Percentiles rank a stretch among this genome's conserved stretches.
phyloP scores from a whole-genome alignment of 92 coral and sea anemone species.

The Siderastrea siderea region DNA sequence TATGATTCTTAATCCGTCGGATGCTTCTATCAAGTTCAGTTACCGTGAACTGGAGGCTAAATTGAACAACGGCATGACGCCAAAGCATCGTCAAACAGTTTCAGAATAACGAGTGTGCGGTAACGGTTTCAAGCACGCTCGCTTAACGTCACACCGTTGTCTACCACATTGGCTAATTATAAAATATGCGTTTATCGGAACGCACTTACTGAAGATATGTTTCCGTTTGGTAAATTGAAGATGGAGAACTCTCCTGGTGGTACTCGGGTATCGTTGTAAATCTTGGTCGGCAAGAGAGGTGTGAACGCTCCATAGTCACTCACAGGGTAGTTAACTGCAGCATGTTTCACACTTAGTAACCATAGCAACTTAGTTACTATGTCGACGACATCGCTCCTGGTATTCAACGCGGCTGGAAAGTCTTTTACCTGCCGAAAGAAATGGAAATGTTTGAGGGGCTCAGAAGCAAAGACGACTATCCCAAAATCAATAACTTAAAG shows the following conservation, averaged over 20 bases:
- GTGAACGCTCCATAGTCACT: slow-evolving; percentile 89
- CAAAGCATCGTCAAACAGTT: too few relatives aligned
- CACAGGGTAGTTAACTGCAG: slow-evolving; percentile 89
- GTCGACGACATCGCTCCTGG: slow-evolving; percentile 64
- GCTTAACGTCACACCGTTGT: not conserved
- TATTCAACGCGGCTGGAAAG: slow-evolving; percentile 63
- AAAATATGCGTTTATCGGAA: too few relatives aligned
- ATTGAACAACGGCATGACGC: too few relatives aligned
- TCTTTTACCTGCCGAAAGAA: slow-evolving; percentile 54
- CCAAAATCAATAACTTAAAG: too few relatives aligned
- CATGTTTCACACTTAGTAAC: slow-evolving; percentile 79
- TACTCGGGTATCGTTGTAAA: slow-evolving; percentile 90
- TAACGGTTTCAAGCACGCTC: too few relatives aligned
- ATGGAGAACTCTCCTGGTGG: slow-evolving; percentile 74
- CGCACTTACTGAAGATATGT: slow-evolving; percentile 85
- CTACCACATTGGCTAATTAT: too few relatives aligned
- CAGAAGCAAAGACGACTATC: too few relatives aligned
- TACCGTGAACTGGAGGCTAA: too few relatives aligned
- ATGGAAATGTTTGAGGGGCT: too few relatives aligned
- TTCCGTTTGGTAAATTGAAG: slow-evolving; percentile 76
- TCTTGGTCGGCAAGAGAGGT: slow-evolving; percentile 86
- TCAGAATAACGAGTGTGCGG: too few relatives aligned
- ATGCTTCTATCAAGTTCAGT: too few relatives aligned
- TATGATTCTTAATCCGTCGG: too few relatives aligned
- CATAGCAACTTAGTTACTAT: slow-evolving; percentile 77